phyloP scores from a whole-genome alignment of 1,140 invertebrate genomes.

The Pissodes strobi region DNA sequence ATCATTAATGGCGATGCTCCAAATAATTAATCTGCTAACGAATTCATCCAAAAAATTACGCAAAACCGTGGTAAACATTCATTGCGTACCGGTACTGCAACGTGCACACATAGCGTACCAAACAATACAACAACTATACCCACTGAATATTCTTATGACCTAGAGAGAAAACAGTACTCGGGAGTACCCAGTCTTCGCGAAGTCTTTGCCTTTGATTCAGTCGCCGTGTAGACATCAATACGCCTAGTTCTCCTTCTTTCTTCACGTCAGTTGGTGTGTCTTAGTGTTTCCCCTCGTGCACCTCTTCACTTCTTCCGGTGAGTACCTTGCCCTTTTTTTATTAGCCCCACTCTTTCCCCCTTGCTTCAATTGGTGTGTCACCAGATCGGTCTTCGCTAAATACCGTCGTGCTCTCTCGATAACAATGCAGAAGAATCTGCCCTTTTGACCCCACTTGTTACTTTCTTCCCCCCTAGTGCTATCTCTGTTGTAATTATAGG shows the following conservation, averaged over 20 bases:
- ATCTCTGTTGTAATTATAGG: neutral
- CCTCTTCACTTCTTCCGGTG: constrained; percentile 35
- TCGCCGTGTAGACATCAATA: constrained; percentile 45
- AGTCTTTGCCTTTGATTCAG: constrained; percentile 37
- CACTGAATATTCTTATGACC: constrained; percentile 41
- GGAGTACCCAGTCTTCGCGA: constrained; percentile 44
- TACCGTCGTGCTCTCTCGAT: too few species aligned
- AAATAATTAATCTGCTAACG: constrained; percentile 13
- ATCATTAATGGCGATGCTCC: too few species aligned
- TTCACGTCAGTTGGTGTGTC: constrained; percentile 15
- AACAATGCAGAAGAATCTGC: constrained; percentile 1
- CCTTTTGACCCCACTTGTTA: too few species aligned
- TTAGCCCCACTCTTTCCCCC: neutral
- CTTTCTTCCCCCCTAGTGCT: too few species aligned
- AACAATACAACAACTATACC: constrained; percentile 39
- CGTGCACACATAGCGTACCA: constrained; percentile 30
- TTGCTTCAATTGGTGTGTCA: neutral
- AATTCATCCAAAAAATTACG: constrained; percentile 5
- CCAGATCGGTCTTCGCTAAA: neutral
- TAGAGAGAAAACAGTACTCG: constrained; percentile 44
- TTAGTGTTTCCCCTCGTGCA: constrained; percentile 28
- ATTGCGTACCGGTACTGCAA: constrained; percentile 28
- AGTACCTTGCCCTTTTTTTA: constrained; percentile 38
- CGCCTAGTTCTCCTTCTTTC: constrained; percentile 42
- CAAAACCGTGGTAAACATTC: constrained; percentile 24